These are phyloP conservation scores for Dynastes tityus DNA, from an alignment of 2,888 invertebrate species.

Conservation along the genomic window DNA sequence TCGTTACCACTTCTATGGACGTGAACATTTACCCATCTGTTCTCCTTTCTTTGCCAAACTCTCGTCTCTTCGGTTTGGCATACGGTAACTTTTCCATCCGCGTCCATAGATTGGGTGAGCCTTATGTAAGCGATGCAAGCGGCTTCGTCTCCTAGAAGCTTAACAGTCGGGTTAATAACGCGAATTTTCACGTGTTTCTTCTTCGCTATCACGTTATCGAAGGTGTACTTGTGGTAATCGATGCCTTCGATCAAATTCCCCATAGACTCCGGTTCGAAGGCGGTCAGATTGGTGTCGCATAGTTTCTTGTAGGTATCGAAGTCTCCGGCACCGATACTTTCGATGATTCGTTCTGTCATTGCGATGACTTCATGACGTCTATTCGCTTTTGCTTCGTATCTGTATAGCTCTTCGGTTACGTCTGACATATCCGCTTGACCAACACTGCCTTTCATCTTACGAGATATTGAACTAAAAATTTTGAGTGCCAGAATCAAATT, in stretches of 20 bases:
- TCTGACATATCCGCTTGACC: slow-evolving; percentile 19
- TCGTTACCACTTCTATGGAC: slow-evolving; percentile 40
- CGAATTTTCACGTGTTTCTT: slow-evolving; percentile 38
- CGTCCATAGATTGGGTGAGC: slow-evolving; percentile 35
- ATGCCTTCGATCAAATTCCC: slow-evolving; percentile 48
- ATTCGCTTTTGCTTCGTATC: slow-evolving; percentile 26
- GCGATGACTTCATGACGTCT: slow-evolving; percentile 42
- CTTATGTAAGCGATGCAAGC: slow-evolving; percentile 44
- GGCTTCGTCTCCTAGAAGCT: slow-evolving; percentile 39
- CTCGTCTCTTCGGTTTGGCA: slow-evolving; percentile 44
- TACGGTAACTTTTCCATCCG: slow-evolving; percentile 32
- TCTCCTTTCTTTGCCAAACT: slow-evolving; percentile 47
- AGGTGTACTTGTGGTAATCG: slow-evolving; percentile 47
- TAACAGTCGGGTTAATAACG: slow-evolving; percentile 42
- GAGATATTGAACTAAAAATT: slow-evolving; percentile 1
- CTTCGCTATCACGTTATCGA: slow-evolving; percentile 37
- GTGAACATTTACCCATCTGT: slow-evolving; percentile 48
- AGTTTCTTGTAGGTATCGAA: slow-evolving; percentile 44
- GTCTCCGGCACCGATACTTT: slow-evolving; percentile 43
- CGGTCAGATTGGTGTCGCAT: slow-evolving; percentile 44
- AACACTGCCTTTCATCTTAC: not conserved
- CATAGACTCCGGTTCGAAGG: slow-evolving; percentile 48
- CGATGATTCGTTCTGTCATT: slow-evolving; percentile 46
- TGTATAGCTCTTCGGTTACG: slow-evolving; percentile 18
- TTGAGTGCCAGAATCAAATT: not conserved